Conservation (phyloP, 2,888 invertebrate species). For the Pherbina coryleti region DNA sequence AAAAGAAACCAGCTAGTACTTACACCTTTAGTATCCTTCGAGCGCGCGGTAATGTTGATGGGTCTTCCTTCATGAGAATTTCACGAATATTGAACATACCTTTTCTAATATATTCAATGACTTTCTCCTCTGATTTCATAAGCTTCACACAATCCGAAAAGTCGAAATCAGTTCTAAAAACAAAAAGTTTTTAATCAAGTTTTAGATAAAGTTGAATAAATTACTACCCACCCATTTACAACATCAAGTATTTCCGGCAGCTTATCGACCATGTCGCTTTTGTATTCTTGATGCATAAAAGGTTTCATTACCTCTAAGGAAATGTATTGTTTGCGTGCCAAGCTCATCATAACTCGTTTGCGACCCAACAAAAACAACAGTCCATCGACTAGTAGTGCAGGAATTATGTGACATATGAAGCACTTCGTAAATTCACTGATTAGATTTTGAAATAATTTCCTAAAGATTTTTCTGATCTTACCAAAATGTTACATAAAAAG, state of each 20-base stretch:
- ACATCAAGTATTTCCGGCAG: constrained; percentile 30
- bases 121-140: not conserved
- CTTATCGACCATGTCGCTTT: constrained; percentile 54
- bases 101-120: not conserved
- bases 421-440: not conserved
- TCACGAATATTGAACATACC: not conserved
- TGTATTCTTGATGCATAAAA: constrained; percentile 58
- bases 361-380: constrained; percentile 51
- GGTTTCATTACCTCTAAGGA: constrained; percentile 58
- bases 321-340: constrained; percentile 55
- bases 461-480: constrained; percentile 1
- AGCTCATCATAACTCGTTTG: constrained; percentile 54
- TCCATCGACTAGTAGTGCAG: constrained; percentile 55
- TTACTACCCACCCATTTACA: not conserved
- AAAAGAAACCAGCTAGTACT: not conserved
- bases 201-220: not conserved
- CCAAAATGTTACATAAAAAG: constrained; percentile 43
- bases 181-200: not conserved
- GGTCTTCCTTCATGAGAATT: not conserved
- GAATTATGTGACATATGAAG: constrained; percentile 44
- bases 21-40: not conserved
- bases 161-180: not conserved
- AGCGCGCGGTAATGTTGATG: constrained; percentile 3
- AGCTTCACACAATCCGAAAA: not conserved
- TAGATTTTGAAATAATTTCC: too few relatives aligned